Evolutionary conservation across 1,140 invertebrate genomes (phyloP), one percentile per base, ranked within the genome.

Genomic region (Oryzaephilus surinamensis): DNA sequence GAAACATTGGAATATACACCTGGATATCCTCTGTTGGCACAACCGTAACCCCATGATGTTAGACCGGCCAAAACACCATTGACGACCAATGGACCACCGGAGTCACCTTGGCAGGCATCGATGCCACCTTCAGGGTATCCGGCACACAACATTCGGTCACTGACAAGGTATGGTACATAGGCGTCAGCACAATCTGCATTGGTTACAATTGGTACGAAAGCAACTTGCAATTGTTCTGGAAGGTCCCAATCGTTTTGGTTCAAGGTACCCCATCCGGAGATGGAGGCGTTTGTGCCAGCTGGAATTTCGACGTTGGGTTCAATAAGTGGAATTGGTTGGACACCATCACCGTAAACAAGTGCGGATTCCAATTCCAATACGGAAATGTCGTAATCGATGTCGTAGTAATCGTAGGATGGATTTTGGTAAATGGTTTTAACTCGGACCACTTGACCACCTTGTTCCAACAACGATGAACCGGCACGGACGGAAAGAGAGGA

Each of bases 21-120:
- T 0, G 81, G 81, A 41, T 74, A 79, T 24, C 74, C 72, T 6
- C 75, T 74, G 32, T 73, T 59, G 0, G 76, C 81, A 48, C 81
- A 84, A 0, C 79, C 79, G 12, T 74, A 66, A 0, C 84, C 84
- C 79, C 82, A 82, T 0, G 77, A 79, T 1, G 79, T 74, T 3
- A 81, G 68, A 14, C 72, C 72, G 27, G 58, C 57, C 3, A 59
- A 31, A 42, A 58, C 52, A 30, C 51, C 44, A 33, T 59, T 48
- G 6, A 54, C 46, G 2, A 69, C 58, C 5, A 76, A 47, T 10
- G 73, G 72, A 3, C 72, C 71, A 34, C 73, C 74, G 19, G 38
- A 44, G 14, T 48, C 43, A 30, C 38, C 48, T 30, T 65, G 52
- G 24, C 57, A 62, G 7, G 52, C 36, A 24, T 58, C 58, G 30